Evolutionary conservation across 2,113 vertebrate genomes (phyloP).

Genomic region (Columba livia): DNA sequence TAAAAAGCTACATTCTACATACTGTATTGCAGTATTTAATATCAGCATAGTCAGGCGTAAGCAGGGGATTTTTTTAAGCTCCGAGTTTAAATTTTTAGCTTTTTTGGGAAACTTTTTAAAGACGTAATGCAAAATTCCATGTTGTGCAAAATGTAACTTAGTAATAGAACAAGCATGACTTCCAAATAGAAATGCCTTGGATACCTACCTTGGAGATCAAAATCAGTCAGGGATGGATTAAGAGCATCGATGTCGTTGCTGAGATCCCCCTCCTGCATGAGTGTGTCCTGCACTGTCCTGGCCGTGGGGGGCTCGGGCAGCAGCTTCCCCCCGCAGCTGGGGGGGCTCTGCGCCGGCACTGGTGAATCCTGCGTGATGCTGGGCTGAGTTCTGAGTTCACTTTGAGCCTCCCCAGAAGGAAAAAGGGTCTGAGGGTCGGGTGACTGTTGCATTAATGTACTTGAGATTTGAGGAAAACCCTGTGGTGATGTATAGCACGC

Average conservation of each 20-base stretch:
- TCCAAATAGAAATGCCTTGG: rapidly evolving
- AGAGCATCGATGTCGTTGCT: constrained; percentile 89
- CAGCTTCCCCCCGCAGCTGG: constrained; percentile 70
- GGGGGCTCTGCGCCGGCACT: constrained; percentile 80
- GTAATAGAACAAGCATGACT: neutral
- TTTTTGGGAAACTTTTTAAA: neutral
- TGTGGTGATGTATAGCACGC: constrained; percentile 68
- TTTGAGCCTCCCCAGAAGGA: constrained; percentile 68
- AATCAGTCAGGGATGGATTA: constrained; percentile 91
- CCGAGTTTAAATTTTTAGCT: neutral
- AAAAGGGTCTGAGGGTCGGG: constrained; percentile 64
- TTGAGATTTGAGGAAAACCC: constrained; percentile 75
- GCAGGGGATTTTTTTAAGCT: neutral
- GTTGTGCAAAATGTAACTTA: neutral
- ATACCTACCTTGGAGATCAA: constrained; percentile 88
- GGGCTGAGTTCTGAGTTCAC: constrained; percentile 66
- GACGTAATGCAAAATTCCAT: neutral
- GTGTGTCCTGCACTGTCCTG: constrained; percentile 81
- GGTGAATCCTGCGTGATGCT: constrained; percentile 76
- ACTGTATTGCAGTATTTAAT: neutral
- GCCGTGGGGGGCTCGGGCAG: constrained; percentile 74
- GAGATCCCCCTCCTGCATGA: constrained; percentile 84
- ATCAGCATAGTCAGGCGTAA: neutral
- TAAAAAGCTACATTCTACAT: neutral
- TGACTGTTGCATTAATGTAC: constrained; percentile 70